phyloP scores from a whole-genome alignment of 2,797 vertebrate genomes.

The Notoglanidium macrostoma region DNA sequence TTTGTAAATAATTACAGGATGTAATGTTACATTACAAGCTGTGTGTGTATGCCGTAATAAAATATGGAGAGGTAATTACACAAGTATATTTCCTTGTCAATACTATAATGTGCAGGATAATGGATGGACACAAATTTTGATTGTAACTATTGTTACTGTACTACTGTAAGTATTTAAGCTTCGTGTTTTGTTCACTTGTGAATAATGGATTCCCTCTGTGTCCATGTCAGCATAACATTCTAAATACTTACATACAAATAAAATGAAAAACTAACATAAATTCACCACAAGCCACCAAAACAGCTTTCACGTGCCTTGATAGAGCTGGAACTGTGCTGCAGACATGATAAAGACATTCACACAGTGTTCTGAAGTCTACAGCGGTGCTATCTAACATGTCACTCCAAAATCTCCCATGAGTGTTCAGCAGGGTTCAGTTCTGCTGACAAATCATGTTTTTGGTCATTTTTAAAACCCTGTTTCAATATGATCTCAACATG shows the following conservation, averaged over 20 bases:
- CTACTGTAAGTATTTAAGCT: neutral
- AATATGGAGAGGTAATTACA: neutral
- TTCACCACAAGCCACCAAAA: too few species aligned
- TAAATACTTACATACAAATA: too few species aligned
- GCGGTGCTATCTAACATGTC: too few species aligned
- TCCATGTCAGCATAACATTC: too few species aligned
- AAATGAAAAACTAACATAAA: too few species aligned
- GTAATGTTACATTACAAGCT: neutral
- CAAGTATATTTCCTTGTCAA: neutral
- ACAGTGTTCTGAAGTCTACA: too few species aligned
- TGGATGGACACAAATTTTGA: neutral
- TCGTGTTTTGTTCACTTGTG: neutral
- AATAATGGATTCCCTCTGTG: neutral
- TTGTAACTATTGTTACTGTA: neutral
- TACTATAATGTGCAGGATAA: neutral
- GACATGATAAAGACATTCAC: too few species aligned
- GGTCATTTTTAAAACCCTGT: neutral
- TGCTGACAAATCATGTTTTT: neutral
- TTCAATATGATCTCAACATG: neutral
- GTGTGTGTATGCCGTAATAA: neutral
- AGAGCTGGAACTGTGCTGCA: too few species aligned
- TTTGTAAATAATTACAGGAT: neutral
- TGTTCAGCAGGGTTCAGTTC: too few species aligned
- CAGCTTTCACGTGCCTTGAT: too few species aligned
- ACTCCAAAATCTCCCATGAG: too few species aligned